Evolutionary conservation across 2,888 invertebrate genomes (phyloP).

Genomic region (Tenthredo amoena): DNA sequence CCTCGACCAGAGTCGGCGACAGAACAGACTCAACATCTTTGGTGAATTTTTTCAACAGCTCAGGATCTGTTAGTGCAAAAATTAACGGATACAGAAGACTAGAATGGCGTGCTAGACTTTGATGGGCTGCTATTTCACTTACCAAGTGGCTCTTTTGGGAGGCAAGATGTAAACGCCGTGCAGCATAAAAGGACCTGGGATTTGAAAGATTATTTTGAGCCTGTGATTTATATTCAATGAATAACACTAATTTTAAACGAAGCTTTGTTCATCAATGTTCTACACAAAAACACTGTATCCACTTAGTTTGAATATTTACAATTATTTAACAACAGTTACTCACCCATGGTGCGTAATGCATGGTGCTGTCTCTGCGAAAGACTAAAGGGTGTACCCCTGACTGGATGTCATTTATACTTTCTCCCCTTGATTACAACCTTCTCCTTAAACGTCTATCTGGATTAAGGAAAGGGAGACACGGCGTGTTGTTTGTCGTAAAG

Average conservation of each 20-base stretch:
- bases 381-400: slow-evolving; percentile 71
- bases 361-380: slow-evolving; percentile 70
- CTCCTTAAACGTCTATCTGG: slow-evolving; percentile 40
- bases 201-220: slow-evolving; percentile 19
- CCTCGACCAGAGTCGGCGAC: slow-evolving; percentile 62
- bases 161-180: slow-evolving; percentile 23
- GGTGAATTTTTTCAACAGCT: slow-evolving; percentile 65
- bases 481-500: slow-evolving; percentile 25
- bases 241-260: slow-evolving; percentile 47
- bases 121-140: not conserved
- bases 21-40: slow-evolving; percentile 66
- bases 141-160: slow-evolving; percentile 29
- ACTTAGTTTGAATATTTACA: not conserved
- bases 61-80: slow-evolving; percentile 61
- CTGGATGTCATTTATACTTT: slow-evolving; percentile 75
- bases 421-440: slow-evolving; percentile 64
- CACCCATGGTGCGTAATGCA: slow-evolving; percentile 72
- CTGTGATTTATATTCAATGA: slow-evolving; percentile 1
- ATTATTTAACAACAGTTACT: slow-evolving; percentile 60
- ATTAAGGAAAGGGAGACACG: slow-evolving; percentile 47
- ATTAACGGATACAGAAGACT: not conserved
- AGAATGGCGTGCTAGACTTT: not conserved
- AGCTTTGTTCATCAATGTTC: not conserved
- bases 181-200: slow-evolving; percentile 59
- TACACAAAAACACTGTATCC: not conserved